A percentile compares a stretch with the other conserved stretches of the same genome.
phyloP scores from a whole-genome alignment of 2,113 vertebrate genomes.

The Scartelaos histophorus region DNA sequence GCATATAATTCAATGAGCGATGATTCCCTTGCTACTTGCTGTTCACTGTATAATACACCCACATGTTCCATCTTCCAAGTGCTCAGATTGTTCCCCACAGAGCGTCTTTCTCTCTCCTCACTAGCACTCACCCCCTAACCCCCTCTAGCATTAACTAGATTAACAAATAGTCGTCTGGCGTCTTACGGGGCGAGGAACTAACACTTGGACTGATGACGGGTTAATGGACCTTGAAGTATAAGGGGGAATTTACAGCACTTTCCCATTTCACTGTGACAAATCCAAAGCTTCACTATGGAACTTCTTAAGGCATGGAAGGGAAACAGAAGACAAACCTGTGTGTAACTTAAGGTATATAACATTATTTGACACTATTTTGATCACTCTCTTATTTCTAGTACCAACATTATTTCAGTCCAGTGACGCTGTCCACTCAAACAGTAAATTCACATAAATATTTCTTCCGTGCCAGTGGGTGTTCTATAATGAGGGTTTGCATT shows the following conservation, averaged over 20 bases:
- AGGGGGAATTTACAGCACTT: constrained; percentile 18
- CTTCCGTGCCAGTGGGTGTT: constrained; percentile 27
- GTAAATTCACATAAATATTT: constrained; percentile 10
- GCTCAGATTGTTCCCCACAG: constrained; percentile 54
- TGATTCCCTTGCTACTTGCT: constrained; percentile 29
- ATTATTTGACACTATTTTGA: neutral
- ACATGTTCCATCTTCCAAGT: constrained; percentile 47
- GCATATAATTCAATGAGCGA: constrained; percentile 57
- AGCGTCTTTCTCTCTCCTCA: constrained; percentile 26
- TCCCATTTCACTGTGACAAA: constrained; percentile 28
- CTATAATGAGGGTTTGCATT: constrained; percentile 57
- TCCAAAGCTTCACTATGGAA: constrained; percentile 3
- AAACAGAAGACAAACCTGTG: constrained; percentile 23
- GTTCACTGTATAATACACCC: constrained; percentile 52
- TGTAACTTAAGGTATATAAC: neutral
- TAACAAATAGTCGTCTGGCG: constrained; percentile 57
- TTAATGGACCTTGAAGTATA: constrained; percentile 68
- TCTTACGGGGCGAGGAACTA: constrained; percentile 30
- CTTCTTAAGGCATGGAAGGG: constrained; percentile 2
- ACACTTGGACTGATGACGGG: constrained; percentile 55
- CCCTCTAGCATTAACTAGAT: constrained; percentile 52
- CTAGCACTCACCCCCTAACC: neutral
- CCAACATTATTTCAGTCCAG: neutral
- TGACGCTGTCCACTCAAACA: constrained; percentile 16
- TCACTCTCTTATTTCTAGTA: neutral